Evolutionary conservation across 2,797 vertebrate genomes (phyloP).

Genomic region (Acipenser oxyrinchus): DNA sequence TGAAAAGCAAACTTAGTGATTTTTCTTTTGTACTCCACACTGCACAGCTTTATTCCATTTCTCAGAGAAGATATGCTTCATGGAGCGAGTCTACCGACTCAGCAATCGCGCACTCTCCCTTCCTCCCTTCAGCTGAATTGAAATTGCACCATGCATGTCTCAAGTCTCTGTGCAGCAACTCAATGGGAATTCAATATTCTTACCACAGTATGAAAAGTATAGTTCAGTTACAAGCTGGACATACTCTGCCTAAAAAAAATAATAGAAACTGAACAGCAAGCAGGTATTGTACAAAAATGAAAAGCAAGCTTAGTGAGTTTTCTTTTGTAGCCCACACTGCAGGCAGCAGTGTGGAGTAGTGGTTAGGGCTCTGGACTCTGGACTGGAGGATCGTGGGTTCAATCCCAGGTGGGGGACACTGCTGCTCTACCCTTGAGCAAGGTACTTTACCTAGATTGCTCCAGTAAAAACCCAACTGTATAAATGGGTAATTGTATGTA

Average conservation of each 20-base stretch:
- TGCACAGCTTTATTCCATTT: constrained; percentile 9
- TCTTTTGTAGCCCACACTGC: constrained; percentile 3
- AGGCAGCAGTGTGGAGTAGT: too few relatives aligned
- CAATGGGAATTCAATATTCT: constrained; percentile 12
- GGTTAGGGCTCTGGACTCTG: too few relatives aligned
- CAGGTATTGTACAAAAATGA: too few relatives aligned
- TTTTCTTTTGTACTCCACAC: constrained; percentile 2
- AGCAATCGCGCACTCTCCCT: neutral
- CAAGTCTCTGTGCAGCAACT: constrained; percentile 4
- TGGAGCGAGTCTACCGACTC: constrained; percentile 8
- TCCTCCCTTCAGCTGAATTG: neutral
- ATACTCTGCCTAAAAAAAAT: constrained; percentile 56
- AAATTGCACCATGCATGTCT: neutral
- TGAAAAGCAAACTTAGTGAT: too few relatives aligned
- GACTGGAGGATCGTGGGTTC: too few relatives aligned
- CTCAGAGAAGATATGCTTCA: constrained; percentile 6
- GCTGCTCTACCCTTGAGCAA: too few relatives aligned
- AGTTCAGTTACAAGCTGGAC: constrained; percentile 97
- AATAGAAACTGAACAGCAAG: neutral
- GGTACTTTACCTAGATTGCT: too few relatives aligned
- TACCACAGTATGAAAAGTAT: constrained; percentile 8
- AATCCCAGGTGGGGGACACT: too few relatives aligned
- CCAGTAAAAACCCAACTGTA: too few relatives aligned
- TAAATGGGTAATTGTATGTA: too few relatives aligned
- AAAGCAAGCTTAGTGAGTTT: neutral